phyloP scores from a whole-genome alignment of 2,888 invertebrate species.

The Tipula vernalis region DNA sequence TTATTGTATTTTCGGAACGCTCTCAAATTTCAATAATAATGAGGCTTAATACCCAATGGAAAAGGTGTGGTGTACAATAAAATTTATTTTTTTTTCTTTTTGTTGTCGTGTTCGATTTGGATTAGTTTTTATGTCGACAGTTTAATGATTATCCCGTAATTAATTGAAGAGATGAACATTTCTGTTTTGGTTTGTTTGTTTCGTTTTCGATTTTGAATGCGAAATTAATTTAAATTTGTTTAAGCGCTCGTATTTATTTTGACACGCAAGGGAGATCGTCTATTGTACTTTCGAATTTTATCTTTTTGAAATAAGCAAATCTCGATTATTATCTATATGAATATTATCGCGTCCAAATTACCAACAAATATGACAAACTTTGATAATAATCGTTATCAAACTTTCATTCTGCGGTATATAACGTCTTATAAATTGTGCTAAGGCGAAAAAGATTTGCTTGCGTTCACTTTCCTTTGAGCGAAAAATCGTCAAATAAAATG shows the following conservation, averaged over 20 bases:
- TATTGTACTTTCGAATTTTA: not conserved
- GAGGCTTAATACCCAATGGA: not conserved
- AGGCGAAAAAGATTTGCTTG: not conserved
- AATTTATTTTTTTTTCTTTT: not conserved
- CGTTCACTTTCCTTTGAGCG: not conserved
- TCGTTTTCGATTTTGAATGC: not conserved
- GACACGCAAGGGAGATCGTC: not conserved
- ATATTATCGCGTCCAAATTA: not conserved
- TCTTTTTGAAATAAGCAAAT: not conserved
- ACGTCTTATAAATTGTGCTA: not conserved
- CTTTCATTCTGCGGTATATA: not conserved
- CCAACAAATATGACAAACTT: not conserved
- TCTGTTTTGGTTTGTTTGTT: not conserved
- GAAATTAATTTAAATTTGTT: not conserved
- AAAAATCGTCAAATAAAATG: not conserved
- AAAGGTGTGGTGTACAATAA: not conserved
- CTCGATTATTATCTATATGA: not conserved
- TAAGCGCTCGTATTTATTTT: not conserved
- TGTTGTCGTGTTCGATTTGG: not conserved
- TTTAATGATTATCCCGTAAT: not conserved
- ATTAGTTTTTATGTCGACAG: not conserved
- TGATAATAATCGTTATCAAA: not conserved
- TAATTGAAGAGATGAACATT: not conserved
- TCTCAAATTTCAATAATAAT: not conserved
- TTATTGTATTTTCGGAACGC: not conserved